Evolutionary conservation across 2,797 vertebrate genomes (phyloP).

Genomic region (Cossypha niveicapilla): DNA sequence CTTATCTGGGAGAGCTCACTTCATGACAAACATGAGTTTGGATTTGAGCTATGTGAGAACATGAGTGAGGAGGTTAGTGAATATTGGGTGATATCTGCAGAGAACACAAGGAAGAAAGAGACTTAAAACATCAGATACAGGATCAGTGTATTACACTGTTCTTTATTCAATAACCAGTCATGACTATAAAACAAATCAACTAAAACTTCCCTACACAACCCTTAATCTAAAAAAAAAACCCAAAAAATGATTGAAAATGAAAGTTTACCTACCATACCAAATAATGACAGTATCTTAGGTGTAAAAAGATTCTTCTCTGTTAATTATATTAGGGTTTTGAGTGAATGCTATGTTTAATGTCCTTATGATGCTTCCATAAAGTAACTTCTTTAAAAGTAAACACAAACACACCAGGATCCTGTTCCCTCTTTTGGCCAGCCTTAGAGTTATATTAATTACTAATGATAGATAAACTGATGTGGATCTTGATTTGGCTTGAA

Average conservation of each 20-base stretch:
- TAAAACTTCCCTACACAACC: not conserved
- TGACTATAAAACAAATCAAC: not conserved
- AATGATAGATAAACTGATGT: not conserved
- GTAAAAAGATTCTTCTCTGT: not conserved
- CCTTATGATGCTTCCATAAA: not conserved
- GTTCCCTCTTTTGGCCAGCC: not conserved
- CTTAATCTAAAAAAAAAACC: not conserved
- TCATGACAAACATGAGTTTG: not conserved
- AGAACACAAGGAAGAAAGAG: not conserved
- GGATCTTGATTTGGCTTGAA: not conserved
- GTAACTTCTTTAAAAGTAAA: not conserved
- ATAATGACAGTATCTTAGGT: not conserved
- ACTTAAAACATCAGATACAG: not conserved
- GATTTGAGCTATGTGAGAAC: not conserved
- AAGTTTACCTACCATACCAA: not conserved
- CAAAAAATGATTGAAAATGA: not conserved
- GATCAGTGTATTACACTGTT: not conserved
- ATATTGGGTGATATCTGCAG: not conserved
- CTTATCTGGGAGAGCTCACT: not conserved
- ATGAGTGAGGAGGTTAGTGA: not conserved
- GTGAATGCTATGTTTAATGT: not conserved
- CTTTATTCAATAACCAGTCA: not conserved
- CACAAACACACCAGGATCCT: not conserved
- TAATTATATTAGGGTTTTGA: not conserved
- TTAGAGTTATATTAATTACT: not conserved